Percentiles rank a stretch among this genome's conserved stretches.
These are phyloP conservation scores for Ptiloglossa arizonensis DNA, from an alignment of 1,140 invertebrate species.

Conservation along the genomic window DNA sequence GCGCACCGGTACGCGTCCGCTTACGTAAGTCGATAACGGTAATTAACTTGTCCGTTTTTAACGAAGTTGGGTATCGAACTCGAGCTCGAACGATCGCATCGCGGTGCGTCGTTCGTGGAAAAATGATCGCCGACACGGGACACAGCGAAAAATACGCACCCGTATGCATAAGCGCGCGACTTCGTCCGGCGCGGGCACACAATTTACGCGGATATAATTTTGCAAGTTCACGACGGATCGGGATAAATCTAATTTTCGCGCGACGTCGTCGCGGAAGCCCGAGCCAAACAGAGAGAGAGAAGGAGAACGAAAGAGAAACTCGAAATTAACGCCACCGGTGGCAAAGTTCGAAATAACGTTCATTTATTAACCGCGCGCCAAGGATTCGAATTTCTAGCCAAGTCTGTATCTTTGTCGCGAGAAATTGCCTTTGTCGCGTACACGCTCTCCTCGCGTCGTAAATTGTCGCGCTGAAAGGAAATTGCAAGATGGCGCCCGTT, in stretches of 20 bases:
- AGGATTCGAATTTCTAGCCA: neutral
- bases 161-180: conserved; percentile 29
- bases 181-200: neutral
- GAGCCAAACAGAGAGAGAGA: neutral
- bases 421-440: conserved; percentile 6
- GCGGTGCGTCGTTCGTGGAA: neutral
- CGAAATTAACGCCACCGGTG: conserved; percentile 36
- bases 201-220: conserved; percentile 56
- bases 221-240: conserved; percentile 23
- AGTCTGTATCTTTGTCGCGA: conserved; percentile 15
- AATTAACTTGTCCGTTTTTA: conserved; percentile 59
- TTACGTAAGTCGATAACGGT: conserved; percentile 59
- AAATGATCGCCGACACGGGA: neutral
- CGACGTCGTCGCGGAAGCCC: neutral
- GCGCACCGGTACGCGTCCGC: neutral
- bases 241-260: conserved; percentile 59
- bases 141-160: conserved; percentile 2
- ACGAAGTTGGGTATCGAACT: conserved; percentile 2
- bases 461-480: neutral
- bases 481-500: neutral
- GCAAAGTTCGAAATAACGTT: conserved; percentile 37
- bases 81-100: neutral
- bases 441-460: neutral
- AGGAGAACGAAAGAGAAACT: neutral
- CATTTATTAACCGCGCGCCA: conserved; percentile 20